Evolutionary conservation across 2,888 invertebrate species (phyloP), one percentile per base, ranked within the genome.

Genomic region (Fragum sueziense): DNA sequence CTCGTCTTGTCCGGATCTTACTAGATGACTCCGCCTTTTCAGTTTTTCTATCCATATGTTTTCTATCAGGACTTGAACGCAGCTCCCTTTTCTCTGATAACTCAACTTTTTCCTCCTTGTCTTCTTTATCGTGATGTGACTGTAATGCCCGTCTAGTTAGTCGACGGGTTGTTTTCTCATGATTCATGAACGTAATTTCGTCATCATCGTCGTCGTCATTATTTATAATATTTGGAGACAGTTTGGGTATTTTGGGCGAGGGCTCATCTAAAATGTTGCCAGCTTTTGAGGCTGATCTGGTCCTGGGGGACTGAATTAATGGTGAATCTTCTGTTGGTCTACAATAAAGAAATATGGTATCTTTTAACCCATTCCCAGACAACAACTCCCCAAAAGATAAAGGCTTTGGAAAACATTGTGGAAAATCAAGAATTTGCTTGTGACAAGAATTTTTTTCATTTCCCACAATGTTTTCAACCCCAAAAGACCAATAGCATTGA

Each of bases 231-330:
- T 85, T 86, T 17, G 88, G 88, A 14, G 88, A 88, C 27, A 88
- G 77, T 68, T 85, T 85, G 0, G 88, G 88, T 62, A 88, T 71
- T 73, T 87, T 88, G 29, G 88, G 87, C 14, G 87, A 86, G 2
- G 85, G 80, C 52, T 89, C 88, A 33, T 85, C 88, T 31, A 76
- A 62, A 11, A 69, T 51, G 4, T 54, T 27, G 9, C 70, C 51
- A 3, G 47, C 41, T 7, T 29, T 54, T 22, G 69, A 59, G 14
- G 72, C 31, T 47, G 70, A 72, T 27, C 80, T 69, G 29, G 78
- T 75, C 33, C 78, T 70, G 25, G 79, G 80, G 6, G 79, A 84
- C 57, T 76, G 80, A 22, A 82, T 62, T 14, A 84, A 57, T 11
- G 80, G 82, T 3, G 84, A 84, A 41, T 84, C 84, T 51, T 80